Base-by-base conservation (phyloP, 2,113 vertebrate genomes). In the Pipra filicauda region DNA sequence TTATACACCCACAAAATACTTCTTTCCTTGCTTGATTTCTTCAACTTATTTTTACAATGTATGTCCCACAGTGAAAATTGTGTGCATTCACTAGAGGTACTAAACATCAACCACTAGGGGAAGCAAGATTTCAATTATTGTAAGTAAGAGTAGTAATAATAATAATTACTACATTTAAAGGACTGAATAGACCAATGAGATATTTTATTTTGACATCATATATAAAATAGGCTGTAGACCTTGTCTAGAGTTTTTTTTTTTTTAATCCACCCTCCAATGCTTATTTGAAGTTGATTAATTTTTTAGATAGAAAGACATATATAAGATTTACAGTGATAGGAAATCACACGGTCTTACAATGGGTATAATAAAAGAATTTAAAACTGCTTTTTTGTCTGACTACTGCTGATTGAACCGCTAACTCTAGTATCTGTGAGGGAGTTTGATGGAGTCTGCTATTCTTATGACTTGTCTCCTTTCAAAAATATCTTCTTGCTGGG, bases 71-170 rank as follows among this genome's bases (percentile, higher is more conserved):
- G 41, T 49, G 51, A 48, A 69, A 79, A 30, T 72, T 2, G 1
- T 31, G n/a, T 15, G 22, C 55, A 15, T 14, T 70, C 17, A 5
- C 24, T 20, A 19, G 9, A 28, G 20, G 37, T 78, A 44, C 19
- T 22, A 57, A 77, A 41, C 33, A n/a, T 89, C 22, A 81, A 31
- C 90, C 96, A 9, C 86, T 90, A 95, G 92, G 74, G 89, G 95
- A 91, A 66, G 96, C 33, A 91, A 93, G 52, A 83, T 62, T 79
- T 91, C 81, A 90, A 31, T 71, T 37, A 48, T 57, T 95, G n/a
- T 83, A 46, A 41, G 79, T 73, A 64, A 41, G 23, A 31, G 16
- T 9, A 39, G 33, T 83, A 54, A 17, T 80, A 49, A 64, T 76
- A 44, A 62, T 65, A 85, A 82, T 79, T 58, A 49, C 8, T 58